Evolutionary conservation across 2,888 invertebrate genomes (phyloP).

Genomic region (Adela reaumurella): DNA sequence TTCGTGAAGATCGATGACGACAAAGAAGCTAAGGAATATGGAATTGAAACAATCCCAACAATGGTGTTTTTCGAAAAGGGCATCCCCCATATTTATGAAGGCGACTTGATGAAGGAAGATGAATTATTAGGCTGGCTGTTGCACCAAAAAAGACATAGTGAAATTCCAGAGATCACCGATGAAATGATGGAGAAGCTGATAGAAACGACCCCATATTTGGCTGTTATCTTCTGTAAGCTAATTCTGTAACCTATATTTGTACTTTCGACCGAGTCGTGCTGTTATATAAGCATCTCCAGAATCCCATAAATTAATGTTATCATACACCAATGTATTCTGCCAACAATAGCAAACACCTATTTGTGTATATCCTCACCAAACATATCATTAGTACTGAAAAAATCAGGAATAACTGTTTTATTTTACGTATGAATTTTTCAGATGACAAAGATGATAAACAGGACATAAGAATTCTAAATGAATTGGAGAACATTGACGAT

Average conservation of each 20-base stretch:
- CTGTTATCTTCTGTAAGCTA: conserved; percentile 85
- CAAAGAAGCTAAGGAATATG: conserved; percentile 85
- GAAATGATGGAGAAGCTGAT: conserved; percentile 92
- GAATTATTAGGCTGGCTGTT: conserved; percentile 85
- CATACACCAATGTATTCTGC: no score
- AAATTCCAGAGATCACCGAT: conserved; percentile 89
- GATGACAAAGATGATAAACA: conserved; percentile 89
- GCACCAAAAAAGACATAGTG: conserved; percentile 85
- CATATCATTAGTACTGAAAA: no score
- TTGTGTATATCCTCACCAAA: no score
- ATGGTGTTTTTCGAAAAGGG: conserved; percentile 74
- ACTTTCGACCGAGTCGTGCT: no score
- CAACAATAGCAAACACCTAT: no score
- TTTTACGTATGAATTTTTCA: conserved; percentile 39
- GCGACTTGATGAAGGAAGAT: conserved; percentile 87
- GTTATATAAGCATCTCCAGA: no score
- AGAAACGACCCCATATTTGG: conserved; percentile 74
- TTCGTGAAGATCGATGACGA: conserved; percentile 90
- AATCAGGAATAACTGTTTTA: no score
- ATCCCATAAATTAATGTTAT: no score
- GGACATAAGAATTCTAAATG: conserved; percentile 81
- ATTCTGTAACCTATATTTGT: not conserved
- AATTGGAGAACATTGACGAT: conserved; percentile 89
- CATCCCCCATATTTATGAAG: conserved; percentile 72
- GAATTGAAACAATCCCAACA: conserved; percentile 78